Percentiles rank a stretch among this genome's conserved stretches.
Evolutionary conservation across 2,888 invertebrate species (phyloP).

Genomic region (Melanchra persicariae): DNA sequence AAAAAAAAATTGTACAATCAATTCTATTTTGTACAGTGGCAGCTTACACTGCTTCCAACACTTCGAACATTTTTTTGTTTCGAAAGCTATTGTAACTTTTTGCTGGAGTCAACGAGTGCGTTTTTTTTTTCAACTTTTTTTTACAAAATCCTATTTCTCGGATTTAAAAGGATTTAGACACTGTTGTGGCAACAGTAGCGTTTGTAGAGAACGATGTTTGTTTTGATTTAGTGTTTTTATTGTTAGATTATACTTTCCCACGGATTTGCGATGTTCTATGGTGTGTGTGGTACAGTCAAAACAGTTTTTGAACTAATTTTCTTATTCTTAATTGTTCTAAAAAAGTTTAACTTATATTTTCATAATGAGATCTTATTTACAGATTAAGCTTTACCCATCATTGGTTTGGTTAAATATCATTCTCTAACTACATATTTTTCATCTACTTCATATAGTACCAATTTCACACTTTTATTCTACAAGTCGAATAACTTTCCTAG

Average conservation of each 20-base stretch:
- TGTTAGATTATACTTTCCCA: constrained; percentile 80
- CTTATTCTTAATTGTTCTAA: too few relatives aligned
- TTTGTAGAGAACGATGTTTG: constrained; percentile 86
- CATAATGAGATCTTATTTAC: too few relatives aligned
- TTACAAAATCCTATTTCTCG: constrained; percentile 88
- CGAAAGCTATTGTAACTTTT: constrained; percentile 82
- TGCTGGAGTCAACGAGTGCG: constrained; percentile 88
- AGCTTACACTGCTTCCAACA: constrained; percentile 84
- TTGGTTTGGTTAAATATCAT: too few relatives aligned
- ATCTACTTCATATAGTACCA: too few relatives aligned
- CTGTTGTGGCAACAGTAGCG: constrained; percentile 90
- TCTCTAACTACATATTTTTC: too few relatives aligned
- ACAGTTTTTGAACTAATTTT: too few relatives aligned
- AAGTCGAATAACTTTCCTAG: not conserved
- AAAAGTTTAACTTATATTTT: too few relatives aligned
- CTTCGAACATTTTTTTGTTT: constrained; percentile 78
- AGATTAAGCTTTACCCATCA: too few relatives aligned
- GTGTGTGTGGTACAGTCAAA: too few relatives aligned
- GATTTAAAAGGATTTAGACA: constrained; percentile 90
- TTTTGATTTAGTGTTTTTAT: constrained; percentile 83
- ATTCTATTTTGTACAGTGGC: constrained; percentile 86
- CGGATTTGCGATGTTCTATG: constrained; percentile 61
- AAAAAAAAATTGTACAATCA: constrained; percentile 79
- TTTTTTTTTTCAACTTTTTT: constrained; percentile 78
- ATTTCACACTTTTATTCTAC: not conserved